Base-by-base conservation (phyloP, 2,113 vertebrate species). In the Hippocampus abdominalis region DNA sequence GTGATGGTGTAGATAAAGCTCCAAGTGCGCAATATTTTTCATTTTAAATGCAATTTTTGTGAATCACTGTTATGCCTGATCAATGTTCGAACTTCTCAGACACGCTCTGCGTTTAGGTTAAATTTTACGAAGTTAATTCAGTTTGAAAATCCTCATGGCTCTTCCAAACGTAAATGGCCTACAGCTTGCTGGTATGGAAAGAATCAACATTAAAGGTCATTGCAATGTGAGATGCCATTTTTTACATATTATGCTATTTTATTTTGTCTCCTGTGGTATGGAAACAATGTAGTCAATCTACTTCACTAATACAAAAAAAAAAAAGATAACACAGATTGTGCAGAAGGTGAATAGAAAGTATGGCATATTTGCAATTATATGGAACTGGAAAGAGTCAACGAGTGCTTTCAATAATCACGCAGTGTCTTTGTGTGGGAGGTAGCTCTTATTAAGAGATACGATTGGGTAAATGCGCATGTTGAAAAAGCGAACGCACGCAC, bases 371-470 rank as follows among this genome's bases (percentile, higher is more conserved):
- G 1, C 42, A 64, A 64, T 64, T 46, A 46, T 64, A 64, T 16
- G 63, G 27, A 46, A 46, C 23, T 27, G 42, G 63, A 64, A 64
- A 44, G 40, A 25, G 23, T 64, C 40, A 13, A 12, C 11, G 2
- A 64, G 12, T 18, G 40, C 42, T 27, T 46, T 7, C 42, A 64
- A 64, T 64, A 64, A 64, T 64, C 42, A 46, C 46, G 63, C 63
- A 8, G 32, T 18, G 63, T 64, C 56, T 66, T 48, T 66, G 57
- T 56, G 66, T 46, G 32, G 51, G 59, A 77, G 74, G 59, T 70
- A 46, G 46, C 23, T 48, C 23, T 64, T 64, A 64, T 64, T 64
- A 44, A 40, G n/a, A 54, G 51, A 68, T 40, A 25, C n/a, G 63
- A 73, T 46, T 68, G 25, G 18, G 66, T 42, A 66, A 61, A 23